Evolutionary conservation across 2,113 vertebrate genomes (phyloP), one percentile per base, ranked within the genome.

Genomic region (Tenebrosternarchus preto): DNA sequence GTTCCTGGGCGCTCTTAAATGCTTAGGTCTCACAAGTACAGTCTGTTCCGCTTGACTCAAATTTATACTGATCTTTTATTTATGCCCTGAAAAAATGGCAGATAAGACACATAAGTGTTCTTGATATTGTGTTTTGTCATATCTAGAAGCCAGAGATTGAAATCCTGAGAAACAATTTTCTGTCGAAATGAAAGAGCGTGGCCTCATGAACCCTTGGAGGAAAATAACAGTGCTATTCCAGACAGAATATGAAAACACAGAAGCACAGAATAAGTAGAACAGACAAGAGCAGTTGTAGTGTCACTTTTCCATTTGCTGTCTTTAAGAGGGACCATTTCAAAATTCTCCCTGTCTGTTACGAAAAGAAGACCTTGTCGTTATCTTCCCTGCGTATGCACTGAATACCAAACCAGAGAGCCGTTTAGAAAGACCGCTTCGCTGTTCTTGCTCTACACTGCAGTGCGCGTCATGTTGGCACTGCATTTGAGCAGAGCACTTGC

Each of bases 81-180:
- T 99, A 98, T 96, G 94, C 94, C 94, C 93, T 92, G 93, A 97
- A 98, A 97, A 96, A 94, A 94, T 93, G 93, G 94, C 94, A 96
- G 94, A 98, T 98, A 97, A 98, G 95, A 98, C 95, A 93, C 95
- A 97, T 98, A 97, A 99, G 95, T 96, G 96, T 95, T 98, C 95
- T 94, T 97, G 95, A 98, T 98, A 96, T 93, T 95, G 92, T 95
- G 93, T 97, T 98, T 97, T 97, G 96, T 96, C 97, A 97, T 96
- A 95, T 95, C 94, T 93, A 91, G 94, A 94, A 92, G 94, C 94
- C 94, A 95, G 95, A 98, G 97, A 98, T 98, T 98, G 97, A 98
- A 98, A 98, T 96, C 94, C 95, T 91, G 94, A 94, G 95, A 98
- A 98, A 98, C 97, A 98, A 98, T 99, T 98, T 98, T 99, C 98